These are phyloP conservation scores for Rhineura floridana DNA, from an alignment of 2,113 vertebrate genomes.

Conservation along the genomic window DNA sequence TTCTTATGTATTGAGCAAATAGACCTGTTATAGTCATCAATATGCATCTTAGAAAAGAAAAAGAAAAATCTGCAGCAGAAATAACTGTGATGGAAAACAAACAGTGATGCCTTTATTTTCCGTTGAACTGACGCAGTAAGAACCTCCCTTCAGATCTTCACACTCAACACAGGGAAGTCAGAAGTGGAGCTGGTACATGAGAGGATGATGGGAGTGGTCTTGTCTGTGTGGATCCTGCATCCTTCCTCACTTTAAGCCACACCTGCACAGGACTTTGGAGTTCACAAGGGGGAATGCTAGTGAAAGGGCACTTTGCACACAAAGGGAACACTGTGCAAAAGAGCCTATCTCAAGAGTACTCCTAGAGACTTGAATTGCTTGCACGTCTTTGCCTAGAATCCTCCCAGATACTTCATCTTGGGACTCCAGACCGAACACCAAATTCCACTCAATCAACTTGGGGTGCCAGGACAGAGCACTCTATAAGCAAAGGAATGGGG, in stretches of 20 bases:
- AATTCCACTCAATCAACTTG: too few relatives aligned
- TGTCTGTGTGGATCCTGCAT: too few relatives aligned
- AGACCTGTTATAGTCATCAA: slow-evolving; percentile 48
- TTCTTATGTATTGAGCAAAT: slow-evolving; percentile 63
- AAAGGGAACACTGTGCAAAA: not conserved
- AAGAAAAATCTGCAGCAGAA: slow-evolving; percentile 22
- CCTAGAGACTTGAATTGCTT: not conserved
- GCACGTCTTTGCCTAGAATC: not conserved
- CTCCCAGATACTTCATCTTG: too few relatives aligned
- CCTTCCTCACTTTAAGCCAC: not conserved
- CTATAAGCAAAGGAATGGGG: too few relatives aligned
- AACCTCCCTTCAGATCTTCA: too few relatives aligned
- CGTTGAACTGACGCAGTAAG: too few relatives aligned
- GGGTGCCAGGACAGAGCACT: too few relatives aligned
- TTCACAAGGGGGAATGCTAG: not conserved
- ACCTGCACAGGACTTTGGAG: not conserved
- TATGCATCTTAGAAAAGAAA: slow-evolving; percentile 48
- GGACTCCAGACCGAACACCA: too few relatives aligned
- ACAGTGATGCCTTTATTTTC: not conserved
- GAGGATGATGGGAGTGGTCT: too few relatives aligned
- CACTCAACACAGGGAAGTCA: too few relatives aligned
- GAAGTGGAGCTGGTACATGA: too few relatives aligned
- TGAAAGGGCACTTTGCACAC: not conserved
- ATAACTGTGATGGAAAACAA: slow-evolving; percentile 33
- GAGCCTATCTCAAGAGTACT: not conserved